A percentile compares a stretch with the other conserved stretches of the same genome.
Conservation (phyloP, 2,888 invertebrate genomes). For the Chrysolina haemoptera region DNA sequence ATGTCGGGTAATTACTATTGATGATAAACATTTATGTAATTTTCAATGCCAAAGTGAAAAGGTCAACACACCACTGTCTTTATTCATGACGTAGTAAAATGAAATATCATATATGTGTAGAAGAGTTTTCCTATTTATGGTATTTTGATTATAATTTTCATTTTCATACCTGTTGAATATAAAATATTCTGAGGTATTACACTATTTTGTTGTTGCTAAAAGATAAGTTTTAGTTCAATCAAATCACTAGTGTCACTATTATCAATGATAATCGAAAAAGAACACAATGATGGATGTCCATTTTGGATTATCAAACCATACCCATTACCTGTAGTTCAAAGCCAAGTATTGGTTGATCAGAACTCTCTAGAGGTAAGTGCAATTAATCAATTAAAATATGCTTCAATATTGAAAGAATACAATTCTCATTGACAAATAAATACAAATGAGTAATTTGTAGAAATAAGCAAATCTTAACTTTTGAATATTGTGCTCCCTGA, state of each 20-base stretch:
- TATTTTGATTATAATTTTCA: not conserved
- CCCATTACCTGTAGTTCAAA: conserved; percentile 33
- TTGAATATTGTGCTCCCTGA: no score
- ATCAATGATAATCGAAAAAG: conserved; percentile 50
- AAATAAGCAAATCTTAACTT: no score
- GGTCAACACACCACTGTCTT: conserved; percentile 44
- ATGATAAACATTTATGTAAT: conserved; percentile 54
- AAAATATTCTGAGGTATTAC: no score
- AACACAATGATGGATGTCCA: conserved; percentile 39
- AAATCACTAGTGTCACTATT: conserved; percentile 7
- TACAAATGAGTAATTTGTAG: no score
- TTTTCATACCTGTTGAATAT: not conserved
- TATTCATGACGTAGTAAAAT: conserved; percentile 18
- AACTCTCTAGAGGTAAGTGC: conserved; percentile 32
- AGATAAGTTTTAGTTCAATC: not conserved
- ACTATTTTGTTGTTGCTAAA: no score
- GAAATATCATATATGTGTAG: conserved; percentile 9
- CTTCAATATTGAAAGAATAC: no score
- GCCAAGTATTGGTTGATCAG: conserved; percentile 27
- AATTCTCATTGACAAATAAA: no score
- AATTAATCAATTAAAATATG: no score
- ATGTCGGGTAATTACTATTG: conserved; percentile 48
- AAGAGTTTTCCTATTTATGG: not conserved
- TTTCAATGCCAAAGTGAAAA: conserved; percentile 47
- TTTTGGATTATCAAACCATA: conserved; percentile 51